Evolutionary conservation across 2,888 invertebrate genomes (phyloP).

Genomic region (Hemicrepidius hirtus): DNA sequence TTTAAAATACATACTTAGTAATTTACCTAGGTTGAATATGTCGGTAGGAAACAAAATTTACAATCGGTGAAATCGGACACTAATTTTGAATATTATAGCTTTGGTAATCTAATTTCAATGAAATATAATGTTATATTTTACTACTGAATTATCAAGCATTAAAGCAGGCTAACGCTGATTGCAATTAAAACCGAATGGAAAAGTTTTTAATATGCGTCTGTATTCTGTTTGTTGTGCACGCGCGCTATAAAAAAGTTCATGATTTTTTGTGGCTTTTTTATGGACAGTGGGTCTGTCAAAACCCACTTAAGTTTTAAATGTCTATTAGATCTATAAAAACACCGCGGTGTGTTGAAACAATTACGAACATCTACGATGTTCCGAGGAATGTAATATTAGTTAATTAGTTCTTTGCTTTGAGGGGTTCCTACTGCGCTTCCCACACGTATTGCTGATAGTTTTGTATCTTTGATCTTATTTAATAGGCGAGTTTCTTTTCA

Average conservation of each 20-base stretch:
- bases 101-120: no score
- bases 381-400: constrained; percentile 55
- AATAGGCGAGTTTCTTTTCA: constrained; percentile 18
- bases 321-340: constrained; percentile 48
- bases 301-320: constrained; percentile 42
- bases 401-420: constrained; percentile 56
- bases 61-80: no score
- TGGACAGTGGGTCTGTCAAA: constrained; percentile 38
- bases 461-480: constrained; percentile 32
- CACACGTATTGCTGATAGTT: constrained; percentile 45
- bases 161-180: no score
- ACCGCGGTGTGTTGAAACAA: constrained; percentile 54
- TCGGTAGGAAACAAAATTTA: no score
- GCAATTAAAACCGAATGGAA: neutral
- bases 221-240: constrained; percentile 15
- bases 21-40: no score
- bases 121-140: no score
- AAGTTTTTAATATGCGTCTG: neutral
- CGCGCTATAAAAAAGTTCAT: constrained; percentile 34
- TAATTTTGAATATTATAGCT: no score
- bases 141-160: no score
- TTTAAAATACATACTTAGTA: no score
- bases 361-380: constrained; percentile 54
- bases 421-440: constrained; percentile 55
- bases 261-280: constrained; percentile 31